Percentiles rank a stretch among this genome's conserved stretches.
These are phyloP conservation scores for Aythya baeri DNA, from an alignment of 2,113 vertebrate species.

Conservation along the genomic window DNA sequence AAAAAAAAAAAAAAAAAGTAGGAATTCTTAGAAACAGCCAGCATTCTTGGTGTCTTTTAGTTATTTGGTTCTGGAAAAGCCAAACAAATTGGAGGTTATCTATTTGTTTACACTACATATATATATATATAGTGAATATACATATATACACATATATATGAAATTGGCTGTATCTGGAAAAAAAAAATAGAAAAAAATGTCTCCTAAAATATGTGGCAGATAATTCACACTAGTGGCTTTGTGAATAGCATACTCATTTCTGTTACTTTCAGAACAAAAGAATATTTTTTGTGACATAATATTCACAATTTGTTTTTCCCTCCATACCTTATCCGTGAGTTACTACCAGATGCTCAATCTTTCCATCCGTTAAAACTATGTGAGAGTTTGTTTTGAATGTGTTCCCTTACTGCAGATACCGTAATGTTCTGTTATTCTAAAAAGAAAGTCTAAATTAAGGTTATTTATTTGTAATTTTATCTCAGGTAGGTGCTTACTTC, in stretches of 20 bases:
- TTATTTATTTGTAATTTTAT: not conserved
- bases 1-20: not conserved
- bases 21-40: not conserved
- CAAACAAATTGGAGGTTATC: not conserved
- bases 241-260: not conserved
- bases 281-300: not conserved
- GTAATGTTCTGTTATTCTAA: not conserved
- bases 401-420: not conserved
- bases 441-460: not conserved
- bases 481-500: not conserved
- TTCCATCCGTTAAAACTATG: not conserved
- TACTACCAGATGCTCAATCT: not conserved
- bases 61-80: not conserved
- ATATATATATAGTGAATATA: not conserved
- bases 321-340: not conserved
- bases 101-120: not conserved
- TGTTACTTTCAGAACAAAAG: not conserved
- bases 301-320: not conserved
- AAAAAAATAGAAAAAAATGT: not conserved
- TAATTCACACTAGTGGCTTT: not conserved
- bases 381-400: not conserved
- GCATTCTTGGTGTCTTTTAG: not conserved
- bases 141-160: not conserved
- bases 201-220: not conserved
- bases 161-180: not conserved